Base-by-base conservation (phyloP, 2,113 vertebrate species). In the Lipotes vexillifer region DNA sequence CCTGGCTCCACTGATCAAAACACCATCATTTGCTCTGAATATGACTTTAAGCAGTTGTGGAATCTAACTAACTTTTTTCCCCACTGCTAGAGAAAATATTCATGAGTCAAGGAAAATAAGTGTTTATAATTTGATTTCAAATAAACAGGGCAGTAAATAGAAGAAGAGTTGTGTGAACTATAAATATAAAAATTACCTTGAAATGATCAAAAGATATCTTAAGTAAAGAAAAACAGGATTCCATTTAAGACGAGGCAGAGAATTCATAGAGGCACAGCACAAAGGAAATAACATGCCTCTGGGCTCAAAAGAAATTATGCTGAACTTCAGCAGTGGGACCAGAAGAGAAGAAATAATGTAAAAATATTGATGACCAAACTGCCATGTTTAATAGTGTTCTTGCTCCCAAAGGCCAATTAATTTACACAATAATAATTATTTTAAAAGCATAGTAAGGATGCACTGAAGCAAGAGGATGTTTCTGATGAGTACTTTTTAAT, bases 331-430 rank as follows among this genome's bases (percentile, higher is more conserved):
- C 20, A 41, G 61, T 25, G 46, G 33, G 8, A n/a, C 46, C 52
- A 89, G 71, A 92, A 93, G 36, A 85, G 21, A 96, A 72, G 33
- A 96, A 92, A 93, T 49, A 65, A 49, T 38, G 14, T 41, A 94
- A 95, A 96, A 92, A 21, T 59, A 20, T 6, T 88, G 41, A 49
- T 91, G 41, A 41, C 25, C 68, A 95, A 33, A 25, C 38, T 88
- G 18, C 8, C 55, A 59, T 81, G 52, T 49, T 90, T 77, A 71
- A 55, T 88, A 61, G 59, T 57, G 14, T 18, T 36, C 65, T 93
- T 61, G 23, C 23, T 93, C 78, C 66, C 57, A 11, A 88, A 93
- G 17, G 11, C 23, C 66, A 94, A 52, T 90, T 92, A 96, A 94
- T 4, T 82, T 83, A 66, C 41, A 83, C 10, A 44, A 85, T 38